phyloP scores from a whole-genome alignment of 2,888 invertebrate genomes.

The Acleris sparsana region DNA sequence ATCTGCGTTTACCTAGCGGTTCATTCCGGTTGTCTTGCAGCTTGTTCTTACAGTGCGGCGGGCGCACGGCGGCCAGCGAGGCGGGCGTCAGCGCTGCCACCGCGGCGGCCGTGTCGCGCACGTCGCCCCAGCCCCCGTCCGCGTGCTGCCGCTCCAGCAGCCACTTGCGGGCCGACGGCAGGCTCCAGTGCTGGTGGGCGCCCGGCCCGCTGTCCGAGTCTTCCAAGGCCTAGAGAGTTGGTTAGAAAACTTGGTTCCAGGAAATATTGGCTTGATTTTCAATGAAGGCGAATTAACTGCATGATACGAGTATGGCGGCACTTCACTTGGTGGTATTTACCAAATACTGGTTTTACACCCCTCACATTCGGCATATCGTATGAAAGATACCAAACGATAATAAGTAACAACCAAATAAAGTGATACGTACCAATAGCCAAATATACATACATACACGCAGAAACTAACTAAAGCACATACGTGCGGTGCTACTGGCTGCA shows the following conservation, averaged over 20 bases:
- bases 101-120: conserved; percentile 90
- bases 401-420: no score
- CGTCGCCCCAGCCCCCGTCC: conserved; percentile 91
- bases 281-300: neutral
- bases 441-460: no score
- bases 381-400: no score
- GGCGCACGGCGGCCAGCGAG: conserved; percentile 87
- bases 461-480: no score
- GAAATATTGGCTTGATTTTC: neutral
- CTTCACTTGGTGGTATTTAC: no score
- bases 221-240: conserved; percentile 86
- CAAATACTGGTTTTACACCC: no score
- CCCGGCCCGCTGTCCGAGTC: conserved; percentile 86
- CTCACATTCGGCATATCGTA: no score
- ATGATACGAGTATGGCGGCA: no score
- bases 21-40: conserved; percentile 77
- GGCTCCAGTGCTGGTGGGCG: conserved; percentile 87
- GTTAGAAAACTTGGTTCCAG: neutral
- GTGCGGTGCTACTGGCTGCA: no score
- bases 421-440: no score
- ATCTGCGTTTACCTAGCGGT: conserved; percentile 70
- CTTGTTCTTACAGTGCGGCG: conserved; percentile 81
- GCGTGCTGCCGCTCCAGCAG: conserved; percentile 88
- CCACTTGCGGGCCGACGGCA: conserved; percentile 90
- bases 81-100: conserved; percentile 90